Percentiles rank a stretch among this genome's conserved stretches.
phyloP scores from a whole-genome alignment of 2,797 vertebrate species.

The Megaceryle alcyon region DNA sequence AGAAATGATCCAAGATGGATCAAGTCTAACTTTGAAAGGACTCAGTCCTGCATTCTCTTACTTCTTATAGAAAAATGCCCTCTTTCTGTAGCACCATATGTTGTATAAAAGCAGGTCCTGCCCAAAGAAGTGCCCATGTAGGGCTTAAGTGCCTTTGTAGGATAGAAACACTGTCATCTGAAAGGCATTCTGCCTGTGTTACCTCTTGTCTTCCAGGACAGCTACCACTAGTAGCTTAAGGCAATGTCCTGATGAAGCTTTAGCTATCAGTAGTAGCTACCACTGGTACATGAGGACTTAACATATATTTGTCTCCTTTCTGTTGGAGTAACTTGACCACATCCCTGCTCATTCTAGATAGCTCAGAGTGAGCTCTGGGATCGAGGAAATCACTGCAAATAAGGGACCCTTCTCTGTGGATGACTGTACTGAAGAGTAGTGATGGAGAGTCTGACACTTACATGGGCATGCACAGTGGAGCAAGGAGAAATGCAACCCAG shows the following conservation, averaged over 20 bases:
- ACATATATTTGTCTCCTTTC: background rate
- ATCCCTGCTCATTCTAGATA: background rate
- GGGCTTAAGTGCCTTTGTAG: background rate
- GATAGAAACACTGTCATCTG: background rate
- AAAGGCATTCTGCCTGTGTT: background rate
- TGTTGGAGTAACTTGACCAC: background rate
- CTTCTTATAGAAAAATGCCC: background rate
- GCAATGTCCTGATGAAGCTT: background rate
- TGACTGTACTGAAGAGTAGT: background rate
- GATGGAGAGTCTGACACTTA: background rate
- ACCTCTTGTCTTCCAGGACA: background rate
- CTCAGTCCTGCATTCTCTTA: background rate
- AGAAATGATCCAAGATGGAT: background rate
- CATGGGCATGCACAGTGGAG: rapidly evolving
- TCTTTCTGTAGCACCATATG: background rate
- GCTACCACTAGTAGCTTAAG: background rate
- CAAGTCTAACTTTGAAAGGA: background rate
- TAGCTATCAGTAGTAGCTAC: background rate
- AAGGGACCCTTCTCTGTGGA: background rate
- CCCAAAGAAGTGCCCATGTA: background rate
- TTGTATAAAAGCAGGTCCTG: background rate
- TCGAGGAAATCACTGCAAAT: background rate
- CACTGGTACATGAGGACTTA: background rate
- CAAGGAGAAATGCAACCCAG: background rate
- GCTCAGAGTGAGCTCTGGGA: background rate